Percentiles rank a stretch among this genome's conserved stretches.
phyloP scores from a whole-genome alignment of 2,797 vertebrate species.

The Chromobotia macracanthus region DNA sequence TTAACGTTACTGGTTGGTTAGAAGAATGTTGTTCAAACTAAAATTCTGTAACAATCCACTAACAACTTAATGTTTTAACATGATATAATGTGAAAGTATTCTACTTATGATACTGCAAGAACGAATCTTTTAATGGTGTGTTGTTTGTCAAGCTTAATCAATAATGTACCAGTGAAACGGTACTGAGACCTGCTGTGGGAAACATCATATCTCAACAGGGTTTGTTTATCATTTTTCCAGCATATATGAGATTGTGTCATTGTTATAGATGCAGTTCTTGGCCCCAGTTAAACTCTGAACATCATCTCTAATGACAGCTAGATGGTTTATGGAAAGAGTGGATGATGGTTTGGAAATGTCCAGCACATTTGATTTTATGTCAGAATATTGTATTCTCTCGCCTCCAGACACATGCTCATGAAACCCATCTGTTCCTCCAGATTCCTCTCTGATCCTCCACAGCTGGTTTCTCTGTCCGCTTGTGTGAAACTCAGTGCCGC shows the following conservation, averaged over 20 bases:
- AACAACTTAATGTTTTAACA: no score
- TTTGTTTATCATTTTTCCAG: constrained; percentile 7
- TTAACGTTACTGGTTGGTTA: no score
- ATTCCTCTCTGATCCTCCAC: constrained; percentile 5
- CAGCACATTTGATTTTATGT: constrained; percentile 60
- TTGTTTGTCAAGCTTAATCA: not conserved
- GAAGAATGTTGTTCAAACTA: no score
- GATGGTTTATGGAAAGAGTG: constrained; percentile 56
- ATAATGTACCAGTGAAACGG: not conserved
- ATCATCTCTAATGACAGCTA: constrained; percentile 46
- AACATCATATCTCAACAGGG: not conserved
- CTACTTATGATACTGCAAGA: no score
- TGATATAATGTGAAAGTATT: no score
- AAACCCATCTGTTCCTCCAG: constrained; percentile 65
- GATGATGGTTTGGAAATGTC: constrained; percentile 60
- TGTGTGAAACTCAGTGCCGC: constrained; percentile 6
- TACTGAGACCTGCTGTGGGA: no score
- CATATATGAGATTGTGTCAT: not conserved
- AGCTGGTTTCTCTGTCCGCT: constrained; percentile 18
- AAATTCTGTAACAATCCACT: no score
- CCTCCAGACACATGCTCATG: constrained; percentile 26
- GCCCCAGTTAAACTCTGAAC: constrained; percentile 62
- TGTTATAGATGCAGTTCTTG: not conserved
- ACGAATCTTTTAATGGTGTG: not conserved
- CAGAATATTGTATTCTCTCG: constrained; percentile 33